These are phyloP conservation scores for Empis stercorea DNA, from an alignment of 2,888 invertebrate species.

Conservation along the genomic window DNA sequence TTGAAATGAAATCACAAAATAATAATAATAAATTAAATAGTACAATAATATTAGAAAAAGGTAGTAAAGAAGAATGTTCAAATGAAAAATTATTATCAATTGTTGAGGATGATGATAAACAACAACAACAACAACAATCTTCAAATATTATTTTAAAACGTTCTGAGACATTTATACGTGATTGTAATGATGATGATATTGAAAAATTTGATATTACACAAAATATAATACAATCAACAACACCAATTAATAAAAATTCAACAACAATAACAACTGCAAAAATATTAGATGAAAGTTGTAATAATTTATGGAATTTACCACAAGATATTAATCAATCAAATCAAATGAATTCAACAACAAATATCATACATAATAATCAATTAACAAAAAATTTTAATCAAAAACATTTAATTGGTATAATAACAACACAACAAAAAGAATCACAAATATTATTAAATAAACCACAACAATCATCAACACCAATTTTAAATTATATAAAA, in stretches of 20 bases:
- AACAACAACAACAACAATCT: constrained; percentile 3
- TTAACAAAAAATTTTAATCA: no score
- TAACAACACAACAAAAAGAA: no score
- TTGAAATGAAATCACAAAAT: constrained; percentile 5
- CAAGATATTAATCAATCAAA: no score
- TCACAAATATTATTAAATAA: no score
- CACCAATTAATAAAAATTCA: not conserved
- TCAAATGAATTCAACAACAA: no score
- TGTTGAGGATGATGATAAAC: constrained; percentile 15
- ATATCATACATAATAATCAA: no score
- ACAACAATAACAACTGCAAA: not conserved
- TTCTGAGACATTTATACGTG: constrained; percentile 32
- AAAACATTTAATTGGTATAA: no score
- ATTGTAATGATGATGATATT: constrained; percentile 18
- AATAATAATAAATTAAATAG: constrained; percentile 1
- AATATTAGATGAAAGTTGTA: not conserved
- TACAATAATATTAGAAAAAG: constrained; percentile 17
- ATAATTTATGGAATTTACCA: no score
- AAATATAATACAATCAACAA: not conserved
- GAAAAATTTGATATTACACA: constrained; percentile 5
- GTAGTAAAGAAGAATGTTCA: constrained; percentile 13
- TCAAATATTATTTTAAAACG: constrained; percentile 19
- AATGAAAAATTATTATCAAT: constrained; percentile 10
- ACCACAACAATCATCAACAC: no score
- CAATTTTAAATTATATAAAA: no score